Conservation (phyloP, 1,140 invertebrate species). For the Cherax destructor region DNA sequence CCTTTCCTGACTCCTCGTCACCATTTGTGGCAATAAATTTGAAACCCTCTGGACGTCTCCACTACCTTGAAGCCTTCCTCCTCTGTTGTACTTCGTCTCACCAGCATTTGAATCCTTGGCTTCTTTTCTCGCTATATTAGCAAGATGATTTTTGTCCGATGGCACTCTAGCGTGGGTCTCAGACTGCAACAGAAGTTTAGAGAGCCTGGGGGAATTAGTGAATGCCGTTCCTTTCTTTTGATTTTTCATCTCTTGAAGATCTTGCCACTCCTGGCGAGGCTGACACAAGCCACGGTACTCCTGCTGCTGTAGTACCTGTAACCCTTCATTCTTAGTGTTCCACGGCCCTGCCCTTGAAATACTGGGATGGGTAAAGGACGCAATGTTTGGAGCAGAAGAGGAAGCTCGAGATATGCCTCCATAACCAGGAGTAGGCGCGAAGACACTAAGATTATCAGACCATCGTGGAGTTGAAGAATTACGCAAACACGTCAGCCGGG, state of each 20-base stretch:
- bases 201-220: neutral
- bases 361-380: neutral
- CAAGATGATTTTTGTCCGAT: neutral
- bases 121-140: neutral
- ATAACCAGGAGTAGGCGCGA: no score
- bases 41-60: neutral
- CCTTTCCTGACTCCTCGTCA: constrained; percentile 35
- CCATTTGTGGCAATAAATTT: constrained; percentile 13
- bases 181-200: neutral
- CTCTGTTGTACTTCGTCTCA: neutral
- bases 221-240: no score
- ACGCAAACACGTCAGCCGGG: no score
- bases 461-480: no score
- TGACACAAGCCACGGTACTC: neutral
- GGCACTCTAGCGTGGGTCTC: neutral
- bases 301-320: neutral
- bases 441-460: no score
- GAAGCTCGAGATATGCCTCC: no score
- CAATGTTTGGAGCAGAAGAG: neutral
- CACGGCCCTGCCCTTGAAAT: neutral
- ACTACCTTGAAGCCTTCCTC: neutral
- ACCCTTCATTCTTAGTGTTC: neutral
- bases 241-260: neutral
- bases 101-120: neutral
- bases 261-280: neutral